Evolutionary conservation across 2,797 vertebrate genomes (phyloP).

Genomic region (Sus cebifrons): DNA sequence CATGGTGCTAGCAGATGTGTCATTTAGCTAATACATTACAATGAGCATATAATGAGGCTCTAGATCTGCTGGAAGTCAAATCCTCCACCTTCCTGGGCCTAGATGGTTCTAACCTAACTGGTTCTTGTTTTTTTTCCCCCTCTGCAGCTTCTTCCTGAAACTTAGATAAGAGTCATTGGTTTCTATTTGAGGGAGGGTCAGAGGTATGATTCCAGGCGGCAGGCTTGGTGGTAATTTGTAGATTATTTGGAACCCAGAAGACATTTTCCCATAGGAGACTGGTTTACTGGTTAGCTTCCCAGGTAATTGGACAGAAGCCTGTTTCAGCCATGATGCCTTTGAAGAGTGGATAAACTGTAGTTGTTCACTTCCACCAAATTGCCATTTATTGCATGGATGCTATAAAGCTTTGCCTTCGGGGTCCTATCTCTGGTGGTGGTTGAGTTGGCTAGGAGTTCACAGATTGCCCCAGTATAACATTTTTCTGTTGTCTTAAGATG

Average conservation of each 20-base stretch:
- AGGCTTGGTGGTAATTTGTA: neutral
- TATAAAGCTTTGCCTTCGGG: neutral
- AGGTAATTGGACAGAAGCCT: neutral
- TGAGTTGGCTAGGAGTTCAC: neutral
- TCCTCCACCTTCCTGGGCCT: no score
- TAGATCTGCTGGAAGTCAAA: no score
- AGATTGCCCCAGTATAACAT: neutral
- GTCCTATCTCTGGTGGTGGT: neutral
- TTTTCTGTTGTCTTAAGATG: neutral
- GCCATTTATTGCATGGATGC: neutral
- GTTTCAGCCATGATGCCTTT: neutral
- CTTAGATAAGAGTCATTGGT: no score
- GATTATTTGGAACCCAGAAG: conserved; percentile 7
- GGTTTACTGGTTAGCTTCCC: neutral
- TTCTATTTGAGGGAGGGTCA: no score
- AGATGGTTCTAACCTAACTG: no score
- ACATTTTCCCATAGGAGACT: neutral
- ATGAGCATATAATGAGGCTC: no score
- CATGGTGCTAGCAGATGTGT: no score
- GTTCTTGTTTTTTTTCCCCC: no score
- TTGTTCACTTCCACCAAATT: neutral
- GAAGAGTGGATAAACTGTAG: neutral
- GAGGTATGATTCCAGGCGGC: no score
- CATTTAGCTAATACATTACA: no score
- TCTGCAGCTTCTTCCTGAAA: no score